phyloP scores from a whole-genome alignment of 2,797 vertebrate species.

The Syndactyla subalaris region DNA sequence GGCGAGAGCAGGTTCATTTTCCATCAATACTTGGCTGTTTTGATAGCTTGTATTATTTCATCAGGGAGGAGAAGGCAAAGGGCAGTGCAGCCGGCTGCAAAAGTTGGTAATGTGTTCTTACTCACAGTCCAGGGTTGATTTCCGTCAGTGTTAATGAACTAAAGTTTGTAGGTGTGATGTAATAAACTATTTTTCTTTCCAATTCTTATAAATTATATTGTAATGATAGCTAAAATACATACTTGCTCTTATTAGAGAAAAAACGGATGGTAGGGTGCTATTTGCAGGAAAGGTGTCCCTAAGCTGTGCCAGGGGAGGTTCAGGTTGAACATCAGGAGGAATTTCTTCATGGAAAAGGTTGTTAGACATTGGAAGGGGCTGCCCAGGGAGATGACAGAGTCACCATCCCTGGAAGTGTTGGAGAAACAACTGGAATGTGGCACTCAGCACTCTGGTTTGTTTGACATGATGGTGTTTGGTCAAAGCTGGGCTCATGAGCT shows the following conservation, averaged over 20 bases:
- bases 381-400: background rate
- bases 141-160: background rate
- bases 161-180: background rate
- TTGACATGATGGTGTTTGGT: background rate
- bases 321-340: background rate
- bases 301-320: background rate
- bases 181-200: background rate
- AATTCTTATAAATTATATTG: background rate
- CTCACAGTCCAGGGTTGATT: background rate
- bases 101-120: fast-evolving
- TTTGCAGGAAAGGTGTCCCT: background rate
- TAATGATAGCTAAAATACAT: background rate
- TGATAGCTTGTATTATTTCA: background rate
- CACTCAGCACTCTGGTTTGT: background rate
- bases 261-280: background rate
- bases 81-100: background rate
- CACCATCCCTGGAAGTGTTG: background rate
- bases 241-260: background rate
- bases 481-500: background rate
- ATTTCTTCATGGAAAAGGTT: background rate
- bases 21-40: background rate
- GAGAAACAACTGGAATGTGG: fast-evolving
- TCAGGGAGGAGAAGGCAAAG: background rate
- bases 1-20: background rate
- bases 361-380: background rate